A percentile compares a stretch with the other conserved stretches of the same genome.
These are phyloP conservation scores for Stratiomys singularior DNA, from an alignment of 2,888 invertebrate species.

Conservation along the genomic window DNA sequence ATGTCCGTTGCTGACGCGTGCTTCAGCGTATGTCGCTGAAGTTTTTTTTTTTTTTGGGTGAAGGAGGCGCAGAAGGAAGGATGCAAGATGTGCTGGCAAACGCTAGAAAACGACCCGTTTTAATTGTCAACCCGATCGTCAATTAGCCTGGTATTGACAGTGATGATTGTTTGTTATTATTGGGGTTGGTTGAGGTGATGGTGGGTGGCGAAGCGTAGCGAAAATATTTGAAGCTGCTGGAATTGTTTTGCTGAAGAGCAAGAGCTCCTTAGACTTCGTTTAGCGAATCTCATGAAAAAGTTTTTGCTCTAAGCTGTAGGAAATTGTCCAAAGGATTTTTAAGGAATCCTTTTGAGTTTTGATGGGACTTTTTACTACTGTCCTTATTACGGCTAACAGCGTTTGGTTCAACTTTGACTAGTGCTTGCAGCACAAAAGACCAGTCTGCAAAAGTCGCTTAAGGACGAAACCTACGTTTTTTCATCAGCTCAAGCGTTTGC, in stretches of 20 bases:
- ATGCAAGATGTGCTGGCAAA: background rate
- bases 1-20: slow-evolving; percentile 15
- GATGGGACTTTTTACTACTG: too few species aligned
- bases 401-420: too few species aligned
- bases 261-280: background rate
- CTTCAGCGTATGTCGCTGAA: background rate
- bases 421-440: too few species aligned
- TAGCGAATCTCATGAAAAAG: background rate
- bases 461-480: too few species aligned
- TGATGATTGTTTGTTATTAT: slow-evolving; percentile 41
- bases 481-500: too few species aligned
- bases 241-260: background rate
- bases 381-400: too few species aligned
- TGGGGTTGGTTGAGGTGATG: background rate
- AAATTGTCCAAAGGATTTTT: too few species aligned
- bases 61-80: background rate
- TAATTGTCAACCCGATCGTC: slow-evolving; percentile 50
- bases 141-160: slow-evolving; percentile 46
- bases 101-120: background rate
- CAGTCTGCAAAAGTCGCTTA: too few species aligned
- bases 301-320: too few species aligned
- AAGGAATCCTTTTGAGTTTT: too few species aligned
- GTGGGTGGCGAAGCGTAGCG: slow-evolving; percentile 20
- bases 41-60: background rate
- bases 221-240: background rate